Percentiles rank a stretch among this genome's conserved stretches.
Evolutionary conservation across 1,140 invertebrate genomes (phyloP).

Genomic region (Acyrthosiphon pisum): DNA sequence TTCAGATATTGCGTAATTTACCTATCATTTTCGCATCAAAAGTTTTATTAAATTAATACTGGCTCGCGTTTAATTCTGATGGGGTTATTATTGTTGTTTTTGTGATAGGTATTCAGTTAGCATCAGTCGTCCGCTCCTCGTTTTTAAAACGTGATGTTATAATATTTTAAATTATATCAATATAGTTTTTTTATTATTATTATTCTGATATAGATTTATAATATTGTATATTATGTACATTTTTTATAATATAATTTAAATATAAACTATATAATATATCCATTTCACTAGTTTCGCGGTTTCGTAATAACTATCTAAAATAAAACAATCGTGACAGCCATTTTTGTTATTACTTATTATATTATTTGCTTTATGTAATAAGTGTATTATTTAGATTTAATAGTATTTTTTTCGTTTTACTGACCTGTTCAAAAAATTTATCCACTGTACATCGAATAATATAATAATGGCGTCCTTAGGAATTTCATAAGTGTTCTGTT

Average conservation of each 20-base stretch:
- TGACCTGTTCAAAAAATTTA: background rate
- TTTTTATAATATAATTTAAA: background rate
- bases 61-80: background rate
- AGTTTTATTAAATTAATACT: background rate
- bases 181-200: background rate
- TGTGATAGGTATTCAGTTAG: no score
- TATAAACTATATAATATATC: background rate
- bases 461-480: slow-evolving; percentile 14
- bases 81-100: background rate
- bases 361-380: background rate
- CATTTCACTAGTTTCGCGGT: background rate
- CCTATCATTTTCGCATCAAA: background rate
- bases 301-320: background rate
- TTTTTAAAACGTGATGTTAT: background rate
- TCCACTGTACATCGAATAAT: background rate
- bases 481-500: slow-evolving; percentile 13
- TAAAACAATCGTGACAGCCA: background rate
- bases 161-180: background rate
- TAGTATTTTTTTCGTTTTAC: background rate
- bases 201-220: background rate
- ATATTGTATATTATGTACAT: background rate
- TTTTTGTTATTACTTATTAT: background rate
- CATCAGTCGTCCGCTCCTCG: background rate
- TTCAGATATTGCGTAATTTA: background rate
- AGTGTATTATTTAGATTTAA: background rate